Percentiles rank a stretch among this genome's conserved stretches.
Evolutionary conservation across 1,140 invertebrate genomes (phyloP).

Genomic region (Popillia japonica): DNA sequence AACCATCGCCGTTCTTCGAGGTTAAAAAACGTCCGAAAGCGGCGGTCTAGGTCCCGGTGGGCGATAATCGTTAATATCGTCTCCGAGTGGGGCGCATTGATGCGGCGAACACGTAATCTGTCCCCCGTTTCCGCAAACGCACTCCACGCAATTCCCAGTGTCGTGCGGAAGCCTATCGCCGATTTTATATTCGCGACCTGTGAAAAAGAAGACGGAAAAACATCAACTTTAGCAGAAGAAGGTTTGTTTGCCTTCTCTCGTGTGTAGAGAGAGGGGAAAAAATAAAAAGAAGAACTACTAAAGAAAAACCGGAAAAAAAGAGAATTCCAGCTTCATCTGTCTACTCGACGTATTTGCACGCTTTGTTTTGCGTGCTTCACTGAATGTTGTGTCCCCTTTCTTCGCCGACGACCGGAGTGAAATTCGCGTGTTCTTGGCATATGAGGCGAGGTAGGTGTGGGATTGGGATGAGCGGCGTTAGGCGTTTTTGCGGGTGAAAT

Average conservation of each 20-base stretch:
- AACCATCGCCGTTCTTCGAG: no score
- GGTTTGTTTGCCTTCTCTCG: neutral
- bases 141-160: constrained; percentile 75
- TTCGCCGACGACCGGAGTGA: no score
- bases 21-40: constrained; percentile 55
- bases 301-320: neutral
- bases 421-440: neutral
- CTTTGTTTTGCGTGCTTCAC: no score
- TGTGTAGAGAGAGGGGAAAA: no score
- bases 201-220: constrained; percentile 42
- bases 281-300: neutral
- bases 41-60: constrained; percentile 54
- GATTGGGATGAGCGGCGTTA: neutral
- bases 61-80: constrained; percentile 58
- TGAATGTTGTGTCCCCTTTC: no score
- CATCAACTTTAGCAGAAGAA: neutral
- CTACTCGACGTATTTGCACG: no score
- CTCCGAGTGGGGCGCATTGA: constrained; percentile 56
- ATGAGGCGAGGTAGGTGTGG: neutral
- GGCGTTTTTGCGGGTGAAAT: neutral
- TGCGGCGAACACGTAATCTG: constrained; percentile 72
- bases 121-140: constrained; percentile 70
- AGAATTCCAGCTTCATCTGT: neutral
- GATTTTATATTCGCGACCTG: constrained; percentile 70
- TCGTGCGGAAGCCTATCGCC: constrained; percentile 72